A percentile compares a stretch with the other conserved stretches of the same genome.
These are phyloP conservation scores for Ornithoptera alexandrae DNA, from an alignment of 2,888 invertebrate species.

Conservation along the genomic window DNA sequence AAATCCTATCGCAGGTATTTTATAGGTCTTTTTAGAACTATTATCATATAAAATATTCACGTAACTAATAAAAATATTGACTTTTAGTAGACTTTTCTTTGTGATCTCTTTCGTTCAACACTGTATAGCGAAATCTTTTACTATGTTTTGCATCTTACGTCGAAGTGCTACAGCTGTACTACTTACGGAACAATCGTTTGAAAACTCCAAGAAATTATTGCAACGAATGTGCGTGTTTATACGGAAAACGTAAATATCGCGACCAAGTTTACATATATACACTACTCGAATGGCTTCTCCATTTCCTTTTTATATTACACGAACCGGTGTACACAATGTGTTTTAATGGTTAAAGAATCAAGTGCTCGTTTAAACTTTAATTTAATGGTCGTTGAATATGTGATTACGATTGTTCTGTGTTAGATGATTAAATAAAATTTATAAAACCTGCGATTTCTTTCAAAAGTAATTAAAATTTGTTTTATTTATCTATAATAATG, in stretches of 20 bases:
- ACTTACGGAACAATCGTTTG: background rate
- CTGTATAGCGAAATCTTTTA: background rate
- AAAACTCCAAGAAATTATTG: background rate
- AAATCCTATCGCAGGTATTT: constrained; percentile 91
- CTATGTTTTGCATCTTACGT: background rate
- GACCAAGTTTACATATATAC: constrained; percentile 3
- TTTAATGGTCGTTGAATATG: background rate
- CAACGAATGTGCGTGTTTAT: constrained; percentile 10
- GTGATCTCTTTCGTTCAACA: background rate
- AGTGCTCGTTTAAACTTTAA: background rate
- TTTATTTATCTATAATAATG: no score
- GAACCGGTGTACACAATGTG: background rate
- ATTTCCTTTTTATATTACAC: constrained; percentile 6
- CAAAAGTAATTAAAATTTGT: no score
- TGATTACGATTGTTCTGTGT: background rate
- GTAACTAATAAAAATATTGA: background rate
- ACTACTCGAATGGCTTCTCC: constrained; percentile 6
- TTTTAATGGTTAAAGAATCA: background rate
- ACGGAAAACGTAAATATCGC: constrained; percentile 13
- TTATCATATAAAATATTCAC: background rate
- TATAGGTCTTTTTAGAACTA: background rate
- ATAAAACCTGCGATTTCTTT: no score
- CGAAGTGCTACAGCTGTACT: background rate
- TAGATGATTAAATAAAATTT: no score
- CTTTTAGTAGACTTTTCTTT: background rate